Conservation (phyloP, 2,797 vertebrate species). For the Dendrocincla fuliginosa region DNA sequence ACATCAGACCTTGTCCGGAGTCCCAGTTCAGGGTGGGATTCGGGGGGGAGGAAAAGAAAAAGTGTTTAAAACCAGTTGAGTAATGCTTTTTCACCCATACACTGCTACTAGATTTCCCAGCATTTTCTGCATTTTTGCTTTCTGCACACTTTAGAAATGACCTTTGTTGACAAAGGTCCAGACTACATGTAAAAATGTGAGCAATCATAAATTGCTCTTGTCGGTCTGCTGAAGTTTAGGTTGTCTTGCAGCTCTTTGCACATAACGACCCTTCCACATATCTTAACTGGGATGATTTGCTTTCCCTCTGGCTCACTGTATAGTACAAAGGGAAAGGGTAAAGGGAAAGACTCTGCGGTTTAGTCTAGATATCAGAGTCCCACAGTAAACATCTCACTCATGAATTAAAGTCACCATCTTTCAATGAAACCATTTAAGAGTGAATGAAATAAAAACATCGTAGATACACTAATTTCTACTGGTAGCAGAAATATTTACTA, state of each 20-base stretch:
- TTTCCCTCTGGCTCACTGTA: neutral
- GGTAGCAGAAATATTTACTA: neutral
- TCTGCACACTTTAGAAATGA: neutral
- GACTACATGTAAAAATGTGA: neutral
- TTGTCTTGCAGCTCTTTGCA: neutral
- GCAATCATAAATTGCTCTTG: neutral
- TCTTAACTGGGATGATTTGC: neutral
- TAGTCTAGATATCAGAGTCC: neutral
- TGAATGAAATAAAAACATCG: rapidly evolving
- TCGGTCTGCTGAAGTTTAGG: neutral
- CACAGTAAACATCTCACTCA: rapidly evolving
- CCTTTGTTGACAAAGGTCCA: neutral
- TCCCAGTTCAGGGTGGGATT: neutral
- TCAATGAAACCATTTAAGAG: neutral
- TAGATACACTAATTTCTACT: neutral
- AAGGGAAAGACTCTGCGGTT: neutral
- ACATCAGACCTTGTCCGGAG: too few relatives aligned
- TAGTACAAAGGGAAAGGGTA: neutral
- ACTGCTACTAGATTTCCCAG: neutral
- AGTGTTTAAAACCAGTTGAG: neutral
- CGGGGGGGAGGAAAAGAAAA: neutral
- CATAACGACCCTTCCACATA: neutral
- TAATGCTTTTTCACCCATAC: neutral
- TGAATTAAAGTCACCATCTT: neutral
- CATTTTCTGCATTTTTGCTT: neutral